Evolutionary conservation across 1,140 invertebrate species (phyloP), one percentile per base, ranked within the genome.

Genomic region (Archegozetes longisetosus): DNA sequence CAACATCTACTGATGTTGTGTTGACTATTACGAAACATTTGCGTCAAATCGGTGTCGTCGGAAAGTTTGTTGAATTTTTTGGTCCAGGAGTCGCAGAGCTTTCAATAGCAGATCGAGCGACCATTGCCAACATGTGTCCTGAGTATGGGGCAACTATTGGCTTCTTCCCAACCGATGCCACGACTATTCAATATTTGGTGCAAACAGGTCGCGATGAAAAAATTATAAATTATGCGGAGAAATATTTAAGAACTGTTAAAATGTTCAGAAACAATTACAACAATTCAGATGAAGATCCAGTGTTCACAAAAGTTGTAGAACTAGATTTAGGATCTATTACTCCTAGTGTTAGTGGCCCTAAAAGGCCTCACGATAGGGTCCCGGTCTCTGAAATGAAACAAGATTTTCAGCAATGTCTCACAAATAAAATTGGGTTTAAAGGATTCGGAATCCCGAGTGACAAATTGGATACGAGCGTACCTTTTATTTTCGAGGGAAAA

Each of bases 51-150:
- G 94, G 94, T 53, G 93, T 98, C 25, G 94, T 98, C 50, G 93
- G 91, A 49, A 97, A 97, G 70, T 98, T 98, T 76, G 93, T 98
- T 1, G 94, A 98, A 76, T 98, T 98, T 74, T 98, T 88, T 71
- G 95, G 95, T 0, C 82, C 88, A 0, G 93, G 94, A 6, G 88
- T 97, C 12, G 70, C 80, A 1, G 80, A 84, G 60, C 73, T 98
- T 1, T 93, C 88, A 51, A 91, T 98, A 55, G 93, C 94, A 2
- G 95, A 98, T 74, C 72, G 95, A 61, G 77, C 78, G 0, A 80
- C 78, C 1, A 78, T 80, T 55, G 74, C 77, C 32, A 98, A 98
- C 74, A 98, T 98, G 94, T 95, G 92, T 84, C 61, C 96, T 80
- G 32, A 94, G 88, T 70, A 91, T 82, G 79, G 95, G 24, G 94